Base-by-base conservation (phyloP, 1,140 invertebrate genomes). In the Laupala kohalensis region DNA sequence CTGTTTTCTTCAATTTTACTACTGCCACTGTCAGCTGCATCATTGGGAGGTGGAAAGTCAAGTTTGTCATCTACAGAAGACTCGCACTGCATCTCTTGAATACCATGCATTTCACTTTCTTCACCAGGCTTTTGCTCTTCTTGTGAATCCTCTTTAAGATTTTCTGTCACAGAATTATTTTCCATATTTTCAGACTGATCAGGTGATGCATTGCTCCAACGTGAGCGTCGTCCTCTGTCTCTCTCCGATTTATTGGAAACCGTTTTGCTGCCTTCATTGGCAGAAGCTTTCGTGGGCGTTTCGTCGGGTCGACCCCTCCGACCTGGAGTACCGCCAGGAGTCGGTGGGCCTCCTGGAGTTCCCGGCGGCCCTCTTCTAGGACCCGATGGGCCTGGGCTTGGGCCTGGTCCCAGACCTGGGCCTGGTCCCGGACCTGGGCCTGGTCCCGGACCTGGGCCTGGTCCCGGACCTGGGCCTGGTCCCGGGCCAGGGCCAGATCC, bases 21-120 rank as follows among this genome's bases (percentile, higher is more conserved):
- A 53, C 19, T 53, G 37, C 37, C 9, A 13, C 9, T 13, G 19
- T 53, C 37, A 19, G 9, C 19, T 66, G 23, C 73, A 53, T 53
- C 71, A 63, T 78, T 75, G 2, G 75, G 69, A 30, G 77, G 78
- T 15, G 77, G 76, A n/a, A n/a, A n/a, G n/a, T n/a, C n/a, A n/a
- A n/a, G n/a, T 25, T 77, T n/a, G 13, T 27, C 23, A 24, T 66
- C 64, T 66, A 23, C 9, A 13, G 64, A 23, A 4, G 64, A 12
- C 9, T 27, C 26, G 9, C 9, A 13, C 23, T 13, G 13, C 9
- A 23, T 12, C 9, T 13, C 64, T 66, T 66, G 23, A 3, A 27
- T 23, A 63, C 53, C 12, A 13, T 63, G 12, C 53, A 63, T 63
- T 63, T 13, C 53, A 66, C 64, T 66, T 12, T 6, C 9, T 5